These are phyloP conservation scores for Ranitomeya variabilis DNA, from an alignment of 2,113 vertebrate species.

Conservation along the genomic window DNA sequence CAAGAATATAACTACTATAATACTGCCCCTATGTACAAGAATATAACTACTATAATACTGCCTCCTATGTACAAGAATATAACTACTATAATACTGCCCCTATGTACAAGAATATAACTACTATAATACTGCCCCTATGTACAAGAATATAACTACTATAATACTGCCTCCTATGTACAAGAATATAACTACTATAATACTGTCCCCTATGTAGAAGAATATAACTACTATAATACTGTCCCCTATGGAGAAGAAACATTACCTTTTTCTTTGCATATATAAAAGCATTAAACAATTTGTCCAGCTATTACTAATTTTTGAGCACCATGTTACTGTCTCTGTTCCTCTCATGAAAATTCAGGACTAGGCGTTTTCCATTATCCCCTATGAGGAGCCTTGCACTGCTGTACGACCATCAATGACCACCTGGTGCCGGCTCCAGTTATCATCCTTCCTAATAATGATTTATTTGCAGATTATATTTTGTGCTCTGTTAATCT, in stretches of 20 bases:
- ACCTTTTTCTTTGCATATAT: too few species aligned
- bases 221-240: conserved; percentile 11
- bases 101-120: neutral
- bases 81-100: conserved; percentile 6
- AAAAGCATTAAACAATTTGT: too few species aligned
- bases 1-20: conserved; percentile 1
- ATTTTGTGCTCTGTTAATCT: neutral
- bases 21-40: neutral
- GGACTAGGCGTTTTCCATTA: neutral
- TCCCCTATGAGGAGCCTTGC: neutral
- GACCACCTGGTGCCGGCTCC: neutral
- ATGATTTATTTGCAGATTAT: neutral
- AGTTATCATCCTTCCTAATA: conserved; percentile 9
- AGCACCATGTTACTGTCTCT: neutral
- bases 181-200: conserved; percentile 2
- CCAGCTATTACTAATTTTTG: too few species aligned
- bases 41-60: neutral
- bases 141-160: conserved; percentile 1
- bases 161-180: neutral
- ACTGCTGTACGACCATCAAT: neutral
- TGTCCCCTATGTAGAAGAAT: neutral
- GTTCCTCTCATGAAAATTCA: neutral
- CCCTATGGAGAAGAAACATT: neutral
- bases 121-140: neutral
- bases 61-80: neutral